Percentiles rank a stretch among this genome's conserved stretches.
Evolutionary conservation across 2,113 vertebrate species (phyloP).

Genomic region (Misgurnus mizolepis): DNA sequence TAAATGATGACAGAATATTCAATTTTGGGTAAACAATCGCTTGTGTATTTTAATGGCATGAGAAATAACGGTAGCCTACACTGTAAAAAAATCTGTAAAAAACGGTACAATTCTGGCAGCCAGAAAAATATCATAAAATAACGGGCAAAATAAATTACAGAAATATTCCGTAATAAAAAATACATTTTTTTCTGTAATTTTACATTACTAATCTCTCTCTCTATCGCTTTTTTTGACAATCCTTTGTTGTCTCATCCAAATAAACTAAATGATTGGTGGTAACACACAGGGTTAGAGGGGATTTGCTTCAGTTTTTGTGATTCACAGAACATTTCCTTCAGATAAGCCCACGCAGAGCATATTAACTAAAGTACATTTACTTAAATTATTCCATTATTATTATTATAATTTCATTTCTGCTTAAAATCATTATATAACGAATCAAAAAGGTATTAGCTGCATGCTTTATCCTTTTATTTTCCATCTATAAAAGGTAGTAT

Average conservation of each 20-base stretch:
- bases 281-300: conserved; percentile 14
- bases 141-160: no score
- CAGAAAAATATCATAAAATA: no score
- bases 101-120: no score
- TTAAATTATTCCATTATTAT: conserved; percentile 77
- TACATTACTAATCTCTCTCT: background rate
- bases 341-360: conserved; percentile 72
- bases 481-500: conserved; percentile 59
- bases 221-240: background rate
- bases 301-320: conserved; percentile 63
- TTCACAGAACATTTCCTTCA: conserved; percentile 69
- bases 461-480: conserved; percentile 60
- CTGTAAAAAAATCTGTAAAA: no score
- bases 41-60: no score
- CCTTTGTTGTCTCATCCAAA: no score
- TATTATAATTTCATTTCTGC: conserved; percentile 66
- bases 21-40: no score
- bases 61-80: no score
- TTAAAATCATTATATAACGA: conserved; percentile 70
- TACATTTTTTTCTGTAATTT: no score
- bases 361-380: conserved; percentile 76
- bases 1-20: no score
- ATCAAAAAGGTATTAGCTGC: conserved; percentile 66
- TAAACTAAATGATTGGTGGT: no score
- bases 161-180: no score